Evolutionary conservation across 2,888 invertebrate genomes (phyloP), one percentile per base, ranked within the genome.

Genomic region (Luffia ferchaultella): DNA sequence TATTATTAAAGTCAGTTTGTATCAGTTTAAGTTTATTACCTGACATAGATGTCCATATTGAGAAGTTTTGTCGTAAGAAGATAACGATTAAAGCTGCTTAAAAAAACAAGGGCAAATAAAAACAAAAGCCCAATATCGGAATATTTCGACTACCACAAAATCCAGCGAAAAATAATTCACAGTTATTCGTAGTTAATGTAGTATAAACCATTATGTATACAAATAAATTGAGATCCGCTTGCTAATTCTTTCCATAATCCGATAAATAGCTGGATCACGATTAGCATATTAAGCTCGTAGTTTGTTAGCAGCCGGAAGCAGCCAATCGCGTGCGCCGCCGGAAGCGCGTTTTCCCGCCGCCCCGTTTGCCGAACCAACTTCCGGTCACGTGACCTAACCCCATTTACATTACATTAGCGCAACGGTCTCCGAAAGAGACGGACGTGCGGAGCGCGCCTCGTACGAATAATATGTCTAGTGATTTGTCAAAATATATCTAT

Each of bases 301-400:
- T 77, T 78, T 76, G 74, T 74, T 75, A 68, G 70, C 61, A 59
- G 73, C 68, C 78, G 83, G 83, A 83, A 77, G 80, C 79, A 76
- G 72, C 80, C 80, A 82, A 83, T 83, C 77, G 80, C 77, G 75
- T 77, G 75, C 74, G 75, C 68, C 55, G 72, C 75, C 76, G 79
- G 77, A 75, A 72, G 67, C 69, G 64, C 73, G 70, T 64, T 76
- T 76, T 18, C 20, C 76, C 68, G 71, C 43, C 52, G 42, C 52
- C 52, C 47, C n/a, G 15, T n/a, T n/a, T 70, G 65, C 73, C 75
- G 68, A 73, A 74, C 76, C 68, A 68, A 43, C 75, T 73, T 82
- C 83, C 82, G 80, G 83, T 76, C 82, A 74, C 82, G 82, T 82
- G 83, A 82, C 80, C 74, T 74, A 82, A 82, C 80, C 74, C 73